These are phyloP conservation scores for Hippocampus zosterae DNA, from an alignment of 2,113 vertebrate genomes.

Conservation along the genomic window DNA sequence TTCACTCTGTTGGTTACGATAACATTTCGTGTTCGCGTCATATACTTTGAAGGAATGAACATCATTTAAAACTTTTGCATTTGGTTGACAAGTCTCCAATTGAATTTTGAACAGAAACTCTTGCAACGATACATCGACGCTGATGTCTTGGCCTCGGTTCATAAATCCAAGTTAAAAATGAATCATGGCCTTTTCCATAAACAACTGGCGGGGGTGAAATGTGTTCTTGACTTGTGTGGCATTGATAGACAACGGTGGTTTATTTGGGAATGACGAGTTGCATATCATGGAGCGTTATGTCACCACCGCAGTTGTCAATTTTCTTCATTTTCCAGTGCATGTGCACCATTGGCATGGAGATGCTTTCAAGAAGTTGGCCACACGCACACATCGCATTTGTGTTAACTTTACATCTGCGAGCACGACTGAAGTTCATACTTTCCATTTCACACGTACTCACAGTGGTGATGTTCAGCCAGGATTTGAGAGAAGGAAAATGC, in stretches of 20 bases:
- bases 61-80: too few relatives aligned
- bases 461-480: conserved; percentile 2
- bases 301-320: conserved; percentile 14
- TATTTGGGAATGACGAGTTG: background rate
- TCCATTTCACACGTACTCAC: conserved; percentile 14
- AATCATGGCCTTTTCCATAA: background rate
- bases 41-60: too few relatives aligned
- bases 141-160: too few relatives aligned
- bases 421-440: conserved; percentile 1
- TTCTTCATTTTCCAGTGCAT: conserved; percentile 19
- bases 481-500: conserved; percentile 17
- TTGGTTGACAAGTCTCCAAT: too few relatives aligned
- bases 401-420: conserved; percentile 3
- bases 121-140: too few relatives aligned
- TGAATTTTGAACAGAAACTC: too few relatives aligned
- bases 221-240: background rate
- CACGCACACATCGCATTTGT: conserved; percentile 13
- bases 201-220: background rate
- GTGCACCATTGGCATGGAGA: conserved; percentile 8
- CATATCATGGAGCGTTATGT: conserved; percentile 27
- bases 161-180: too few relatives aligned
- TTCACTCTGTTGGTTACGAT: background rate
- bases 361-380: conserved; percentile 19
- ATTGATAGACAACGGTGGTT: background rate
- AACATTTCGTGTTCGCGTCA: too few relatives aligned